A percentile compares a stretch with the other conserved stretches of the same genome.
Conservation (phyloP, 2,888 invertebrate genomes). For the Cordilura impudica region DNA sequence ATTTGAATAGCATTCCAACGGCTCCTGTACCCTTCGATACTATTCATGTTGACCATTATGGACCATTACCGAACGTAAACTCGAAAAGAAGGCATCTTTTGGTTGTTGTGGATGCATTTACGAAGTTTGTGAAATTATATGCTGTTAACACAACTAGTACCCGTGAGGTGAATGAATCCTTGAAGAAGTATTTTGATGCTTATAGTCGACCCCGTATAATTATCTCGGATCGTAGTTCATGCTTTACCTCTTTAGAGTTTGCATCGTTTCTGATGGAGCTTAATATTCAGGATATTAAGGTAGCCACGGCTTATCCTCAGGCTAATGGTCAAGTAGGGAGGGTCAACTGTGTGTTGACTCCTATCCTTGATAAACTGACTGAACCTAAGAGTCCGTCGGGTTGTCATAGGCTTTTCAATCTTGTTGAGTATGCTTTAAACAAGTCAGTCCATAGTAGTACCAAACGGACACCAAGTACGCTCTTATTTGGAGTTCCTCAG, state of each 20-base stretch:
- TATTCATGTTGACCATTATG: neutral
- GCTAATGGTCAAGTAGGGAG: constrained; percentile 33
- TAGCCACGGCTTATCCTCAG: constrained; percentile 32
- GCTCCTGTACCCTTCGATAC: neutral
- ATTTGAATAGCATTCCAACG: neutral
- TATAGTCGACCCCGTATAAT: constrained; percentile 4
- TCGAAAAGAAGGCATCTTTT: neutral
- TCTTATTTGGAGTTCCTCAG: neutral
- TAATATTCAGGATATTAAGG: constrained; percentile 26
- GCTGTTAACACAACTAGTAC: constrained; percentile 5
- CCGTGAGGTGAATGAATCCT: constrained; percentile 5
- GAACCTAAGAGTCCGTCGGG: neutral
- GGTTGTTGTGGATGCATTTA: constrained; percentile 22
- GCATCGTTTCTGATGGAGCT: neutral
- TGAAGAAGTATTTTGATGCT: constrained; percentile 12
- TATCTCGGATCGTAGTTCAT: neutral
- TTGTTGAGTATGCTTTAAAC: neutral
- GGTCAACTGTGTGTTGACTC: neutral
- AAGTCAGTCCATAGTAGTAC: neutral
- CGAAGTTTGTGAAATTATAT: constrained; percentile 18
- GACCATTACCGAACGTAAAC: neutral
- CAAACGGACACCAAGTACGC: neutral
- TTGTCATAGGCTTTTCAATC: constrained; percentile 11
- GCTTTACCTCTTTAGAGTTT: constrained; percentile 1
- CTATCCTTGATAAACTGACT: neutral